A percentile compares a stretch with the other conserved stretches of the same genome.
phyloP scores from a whole-genome alignment of 2,113 vertebrate genomes.

The Bos taurus region DNA sequence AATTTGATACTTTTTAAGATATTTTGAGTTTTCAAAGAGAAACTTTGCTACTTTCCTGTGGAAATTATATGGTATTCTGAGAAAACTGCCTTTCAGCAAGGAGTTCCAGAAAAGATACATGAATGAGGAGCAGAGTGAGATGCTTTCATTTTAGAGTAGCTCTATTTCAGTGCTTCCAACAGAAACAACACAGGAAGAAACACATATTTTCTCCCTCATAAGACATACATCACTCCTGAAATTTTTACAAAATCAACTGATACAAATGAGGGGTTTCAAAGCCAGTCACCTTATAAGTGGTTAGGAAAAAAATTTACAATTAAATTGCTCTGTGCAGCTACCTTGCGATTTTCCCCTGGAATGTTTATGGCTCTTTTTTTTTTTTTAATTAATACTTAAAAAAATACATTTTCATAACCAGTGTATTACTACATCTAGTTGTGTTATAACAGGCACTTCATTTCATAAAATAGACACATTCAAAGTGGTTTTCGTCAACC shows the following conservation, averaged over 20 bases:
- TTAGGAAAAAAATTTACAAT: constrained; percentile 62
- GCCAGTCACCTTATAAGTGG: constrained; percentile 47
- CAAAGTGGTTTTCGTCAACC: constrained; percentile 47
- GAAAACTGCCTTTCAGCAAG: constrained; percentile 4
- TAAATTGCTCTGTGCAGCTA: constrained; percentile 67
- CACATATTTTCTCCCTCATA: neutral
- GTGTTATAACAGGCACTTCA: constrained; percentile 54
- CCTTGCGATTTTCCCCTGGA: constrained; percentile 50
- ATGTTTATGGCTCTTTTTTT: constrained; percentile 67
- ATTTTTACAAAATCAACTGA: constrained; percentile 49
- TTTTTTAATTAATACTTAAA: constrained; percentile 58
- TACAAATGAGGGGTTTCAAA: constrained; percentile 63
- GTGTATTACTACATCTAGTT: constrained; percentile 63
- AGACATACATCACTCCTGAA: constrained; percentile 18
- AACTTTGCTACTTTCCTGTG: neutral
- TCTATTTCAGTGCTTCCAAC: neutral
- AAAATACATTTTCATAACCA: constrained; percentile 65
- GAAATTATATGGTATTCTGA: constrained; percentile 7
- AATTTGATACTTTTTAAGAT: constrained; percentile 25
- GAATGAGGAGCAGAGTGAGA: neutral
- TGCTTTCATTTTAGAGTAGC: constrained; percentile 13
- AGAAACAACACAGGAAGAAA: neutral
- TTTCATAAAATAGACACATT: constrained; percentile 66
- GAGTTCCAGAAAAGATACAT: neutral
- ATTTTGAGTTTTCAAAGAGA: constrained; percentile 46